Percentiles rank a stretch among this genome's conserved stretches.
Conservation (phyloP, 23 tunicate species). For the Botrylloides violaceus region DNA sequence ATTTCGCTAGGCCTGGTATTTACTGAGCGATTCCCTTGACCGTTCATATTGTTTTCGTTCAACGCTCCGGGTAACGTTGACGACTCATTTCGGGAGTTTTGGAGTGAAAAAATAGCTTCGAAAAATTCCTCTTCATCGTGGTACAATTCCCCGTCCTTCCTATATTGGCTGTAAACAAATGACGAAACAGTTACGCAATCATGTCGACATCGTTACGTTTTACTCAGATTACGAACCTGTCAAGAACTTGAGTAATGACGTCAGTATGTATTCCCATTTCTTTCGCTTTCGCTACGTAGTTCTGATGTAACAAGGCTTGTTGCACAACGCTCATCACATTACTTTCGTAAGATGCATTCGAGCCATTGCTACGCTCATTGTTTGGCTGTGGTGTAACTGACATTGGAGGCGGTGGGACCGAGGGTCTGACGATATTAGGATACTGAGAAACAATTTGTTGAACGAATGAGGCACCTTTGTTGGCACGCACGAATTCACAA, state of each 20-base stretch:
- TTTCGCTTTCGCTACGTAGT: constrained; percentile 41
- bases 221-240: too few relatives aligned
- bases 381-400: not conserved
- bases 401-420: not conserved
- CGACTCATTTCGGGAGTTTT: not conserved
- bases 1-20: not conserved
- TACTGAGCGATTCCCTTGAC: not conserved
- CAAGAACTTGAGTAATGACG: constrained; percentile 14
- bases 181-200: too few relatives aligned
- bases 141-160: constrained; percentile 9
- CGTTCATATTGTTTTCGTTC: not conserved
- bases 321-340: not conserved
- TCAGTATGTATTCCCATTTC: constrained; percentile 35
- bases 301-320: constrained; percentile 15
- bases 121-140: constrained; percentile 19
- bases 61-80: not conserved
- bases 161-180: constrained; percentile 33
- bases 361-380: too few relatives aligned
- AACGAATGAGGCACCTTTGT: constrained; percentile 13
- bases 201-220: too few relatives aligned
- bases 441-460: not conserved
- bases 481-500: constrained; percentile 13
- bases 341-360: not conserved
- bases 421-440: not conserved
- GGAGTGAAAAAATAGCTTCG: constrained; percentile 10